These are phyloP conservation scores for Cynopterus brachyotis DNA, from an alignment of 2,113 vertebrate species.

Conservation along the genomic window DNA sequence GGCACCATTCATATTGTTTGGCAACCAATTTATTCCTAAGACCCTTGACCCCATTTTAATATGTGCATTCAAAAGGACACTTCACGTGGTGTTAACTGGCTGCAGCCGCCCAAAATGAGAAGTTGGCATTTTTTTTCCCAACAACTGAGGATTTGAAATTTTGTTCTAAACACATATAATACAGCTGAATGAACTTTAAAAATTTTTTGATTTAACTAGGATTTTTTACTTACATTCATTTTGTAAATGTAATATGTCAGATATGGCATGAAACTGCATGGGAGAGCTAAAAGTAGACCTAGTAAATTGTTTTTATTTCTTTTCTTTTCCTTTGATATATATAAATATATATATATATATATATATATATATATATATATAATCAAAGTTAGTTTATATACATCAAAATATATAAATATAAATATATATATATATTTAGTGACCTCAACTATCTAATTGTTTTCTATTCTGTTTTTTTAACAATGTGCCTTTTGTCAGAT, in stretches of 20 bases:
- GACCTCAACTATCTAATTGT: background rate
- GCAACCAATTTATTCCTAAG: conserved; percentile 81
- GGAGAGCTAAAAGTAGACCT: conserved; percentile 1
- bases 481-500: background rate
- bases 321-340: background rate
- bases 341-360: too few relatives aligned
- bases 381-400: too few relatives aligned
- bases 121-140: background rate
- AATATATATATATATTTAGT: background rate
- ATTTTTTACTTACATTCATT: conserved; percentile 38
- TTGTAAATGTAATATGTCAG: conserved; percentile 18
- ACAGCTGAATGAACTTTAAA: conserved; percentile 59
- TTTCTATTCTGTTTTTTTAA: conserved; percentile 24
- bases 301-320: background rate
- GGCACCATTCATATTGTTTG: conserved; percentile 79
- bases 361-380: too few relatives aligned
- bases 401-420: too few relatives aligned
- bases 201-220: conserved; percentile 41
- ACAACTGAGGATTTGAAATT: background rate
- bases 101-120: conserved; percentile 53
- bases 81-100: conserved; percentile 44
- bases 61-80: conserved; percentile 66
- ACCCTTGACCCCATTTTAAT: conserved; percentile 78
- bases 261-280: background rate
- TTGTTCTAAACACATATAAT: conserved; percentile 48